These are phyloP conservation scores for Larimichthys polyactis DNA, from an alignment of 2,113 vertebrate species.

Conservation along the genomic window DNA sequence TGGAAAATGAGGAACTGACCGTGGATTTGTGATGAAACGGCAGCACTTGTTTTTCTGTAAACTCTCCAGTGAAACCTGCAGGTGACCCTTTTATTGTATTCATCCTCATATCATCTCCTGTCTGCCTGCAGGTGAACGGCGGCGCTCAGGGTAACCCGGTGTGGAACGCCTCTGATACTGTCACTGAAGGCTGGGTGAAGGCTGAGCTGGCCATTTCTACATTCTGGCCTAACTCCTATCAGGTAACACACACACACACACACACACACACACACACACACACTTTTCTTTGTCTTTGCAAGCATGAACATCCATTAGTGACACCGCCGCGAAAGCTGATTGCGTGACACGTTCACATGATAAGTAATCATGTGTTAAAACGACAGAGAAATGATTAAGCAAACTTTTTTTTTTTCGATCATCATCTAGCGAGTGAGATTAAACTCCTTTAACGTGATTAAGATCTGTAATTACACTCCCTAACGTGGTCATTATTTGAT, in stretches of 20 bases:
- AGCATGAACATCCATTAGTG: neutral
- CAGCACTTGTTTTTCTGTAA: neutral
- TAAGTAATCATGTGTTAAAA: neutral
- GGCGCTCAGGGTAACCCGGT: constrained; percentile 96
- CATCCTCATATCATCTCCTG: neutral
- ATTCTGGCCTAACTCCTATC: constrained; percentile 98
- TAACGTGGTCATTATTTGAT: neutral
- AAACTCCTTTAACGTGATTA: neutral
- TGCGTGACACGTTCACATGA: neutral
- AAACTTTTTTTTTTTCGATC: neutral
- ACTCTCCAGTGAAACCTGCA: neutral
- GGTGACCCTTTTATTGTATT: fast-evolving
- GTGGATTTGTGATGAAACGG: too few relatives aligned
- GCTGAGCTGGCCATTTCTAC: constrained; percentile 97
- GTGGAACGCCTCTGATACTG: constrained; percentile 92
- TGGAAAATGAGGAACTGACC: too few relatives aligned
- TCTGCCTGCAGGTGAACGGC: constrained; percentile 86
- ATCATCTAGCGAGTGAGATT: neutral
- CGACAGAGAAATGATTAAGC: neutral
- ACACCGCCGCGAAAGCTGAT: too few relatives aligned
- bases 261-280: constrained; percentile 1
- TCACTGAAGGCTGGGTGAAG: constrained; percentile 96
- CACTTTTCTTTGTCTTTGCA: neutral
- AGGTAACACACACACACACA: constrained; percentile 82
- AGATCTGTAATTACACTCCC: neutral